These are phyloP conservation scores for Geotrypetes seraphini DNA, from an alignment of 2,797 vertebrate genomes.

Conservation along the genomic window DNA sequence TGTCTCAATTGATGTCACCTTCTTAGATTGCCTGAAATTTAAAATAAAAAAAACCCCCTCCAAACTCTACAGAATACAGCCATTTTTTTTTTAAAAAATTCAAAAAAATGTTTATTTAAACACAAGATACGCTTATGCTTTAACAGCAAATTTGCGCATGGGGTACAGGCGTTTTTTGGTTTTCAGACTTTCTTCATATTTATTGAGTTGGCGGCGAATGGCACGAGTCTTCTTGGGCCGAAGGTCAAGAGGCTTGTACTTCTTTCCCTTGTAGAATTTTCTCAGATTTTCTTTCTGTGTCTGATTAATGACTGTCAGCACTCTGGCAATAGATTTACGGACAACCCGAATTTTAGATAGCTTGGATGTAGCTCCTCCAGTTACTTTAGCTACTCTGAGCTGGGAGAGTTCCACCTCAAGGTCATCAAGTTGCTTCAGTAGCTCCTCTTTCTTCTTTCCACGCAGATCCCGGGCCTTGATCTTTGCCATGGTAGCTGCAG, in stretches of 20 bases:
- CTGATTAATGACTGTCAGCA: conserved; percentile 96
- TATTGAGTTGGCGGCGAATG: conserved; percentile 82
- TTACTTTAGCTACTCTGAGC: conserved; percentile 94
- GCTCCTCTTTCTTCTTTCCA: conserved; percentile 96
- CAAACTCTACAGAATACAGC: no score
- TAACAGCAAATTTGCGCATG: no score
- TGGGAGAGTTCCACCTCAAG: conserved; percentile 93
- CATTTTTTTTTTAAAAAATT: no score
- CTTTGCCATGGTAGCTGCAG: no score
- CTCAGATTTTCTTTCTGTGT: conserved; percentile 96
- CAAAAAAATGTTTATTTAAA: no score
- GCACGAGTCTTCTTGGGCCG: conserved; percentile 96
- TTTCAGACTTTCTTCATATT: conserved; percentile 80
- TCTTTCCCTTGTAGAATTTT: conserved; percentile 98
- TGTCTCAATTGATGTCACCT: no score
- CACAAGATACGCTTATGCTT: no score
- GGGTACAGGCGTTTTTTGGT: no score
- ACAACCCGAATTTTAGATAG: conserved; percentile 96
- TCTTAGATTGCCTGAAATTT: no score
- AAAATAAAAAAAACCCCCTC: no score
- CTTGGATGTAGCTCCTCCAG: conserved; percentile 92
- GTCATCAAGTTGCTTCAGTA: conserved; percentile 93
- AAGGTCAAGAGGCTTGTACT: conserved; percentile 93
- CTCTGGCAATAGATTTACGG: conserved; percentile 92
- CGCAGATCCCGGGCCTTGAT: conserved; percentile 95